These are phyloP conservation scores for Copidosoma aretas DNA, from an alignment of 2,888 invertebrate species.

Conservation along the genomic window DNA sequence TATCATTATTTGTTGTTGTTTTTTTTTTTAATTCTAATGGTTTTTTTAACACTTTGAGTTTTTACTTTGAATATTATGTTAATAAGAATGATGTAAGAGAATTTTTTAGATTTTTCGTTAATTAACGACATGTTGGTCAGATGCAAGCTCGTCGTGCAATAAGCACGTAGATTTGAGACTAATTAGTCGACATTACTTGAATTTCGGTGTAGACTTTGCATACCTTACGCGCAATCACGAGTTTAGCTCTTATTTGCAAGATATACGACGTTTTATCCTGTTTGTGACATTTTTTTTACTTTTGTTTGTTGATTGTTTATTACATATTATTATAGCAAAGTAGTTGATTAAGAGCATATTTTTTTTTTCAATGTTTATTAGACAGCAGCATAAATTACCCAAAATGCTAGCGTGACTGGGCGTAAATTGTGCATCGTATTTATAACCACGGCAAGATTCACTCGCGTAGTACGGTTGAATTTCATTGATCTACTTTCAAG, in stretches of 20 bases:
- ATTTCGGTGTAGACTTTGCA: conserved; percentile 15
- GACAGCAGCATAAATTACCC: conserved; percentile 1
- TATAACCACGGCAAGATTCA: conserved; percentile 22
- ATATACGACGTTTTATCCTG: background rate
- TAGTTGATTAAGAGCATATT: conserved; percentile 4
- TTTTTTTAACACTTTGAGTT: background rate
- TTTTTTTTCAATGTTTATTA: conserved; percentile 4
- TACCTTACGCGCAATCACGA: conserved; percentile 22
- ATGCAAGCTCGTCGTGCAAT: conserved; percentile 17
- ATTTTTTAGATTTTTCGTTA: background rate
- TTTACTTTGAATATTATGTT: background rate
- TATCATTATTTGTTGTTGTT: background rate
- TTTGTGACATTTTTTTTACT: conserved; percentile 4
- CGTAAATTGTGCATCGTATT: conserved; percentile 29
- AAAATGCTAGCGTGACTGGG: conserved; percentile 26
- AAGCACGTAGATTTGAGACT: conserved; percentile 17
- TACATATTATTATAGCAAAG: background rate
- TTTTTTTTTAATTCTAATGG: background rate
- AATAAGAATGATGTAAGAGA: background rate
- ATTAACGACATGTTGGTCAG: background rate
- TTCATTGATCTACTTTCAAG: background rate
- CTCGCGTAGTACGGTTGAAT: conserved; percentile 18
- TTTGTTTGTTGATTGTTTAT: conserved; percentile 8
- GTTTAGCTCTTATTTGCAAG: conserved; percentile 1
- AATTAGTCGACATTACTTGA: conserved; percentile 17